Conservation (phyloP, 2,888 invertebrate genomes). For the Hypena proboscidalis region DNA sequence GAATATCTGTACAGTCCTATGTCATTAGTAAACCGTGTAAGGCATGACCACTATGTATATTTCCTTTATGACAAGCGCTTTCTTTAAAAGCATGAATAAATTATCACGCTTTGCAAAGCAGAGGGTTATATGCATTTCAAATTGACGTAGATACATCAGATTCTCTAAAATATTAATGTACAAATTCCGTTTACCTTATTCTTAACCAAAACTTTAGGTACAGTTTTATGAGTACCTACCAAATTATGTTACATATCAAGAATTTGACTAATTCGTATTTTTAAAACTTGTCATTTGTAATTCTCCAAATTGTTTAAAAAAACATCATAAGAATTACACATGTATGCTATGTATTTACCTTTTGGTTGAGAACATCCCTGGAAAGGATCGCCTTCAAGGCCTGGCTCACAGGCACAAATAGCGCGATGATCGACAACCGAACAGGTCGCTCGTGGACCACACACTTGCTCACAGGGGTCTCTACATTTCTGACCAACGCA, state of each 20-base stretch:
- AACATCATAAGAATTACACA: constrained; percentile 15
- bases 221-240: constrained; percentile 36
- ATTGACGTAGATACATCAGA: constrained; percentile 29
- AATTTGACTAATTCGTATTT: too few species aligned
- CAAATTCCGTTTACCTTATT: constrained; percentile 41
- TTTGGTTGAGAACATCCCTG: constrained; percentile 77
- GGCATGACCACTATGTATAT: constrained; percentile 67
- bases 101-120: constrained; percentile 81
- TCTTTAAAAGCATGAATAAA: constrained; percentile 69
- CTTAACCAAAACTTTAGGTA: constrained; percentile 23
- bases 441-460: constrained; percentile 85
- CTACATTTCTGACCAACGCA: constrained; percentile 87
- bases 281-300: too few species aligned
- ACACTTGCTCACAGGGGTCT: constrained; percentile 89
- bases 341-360: constrained; percentile 61
- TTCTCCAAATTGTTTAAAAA: constrained; percentile 22
- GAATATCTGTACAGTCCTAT: constrained; percentile 64
- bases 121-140: constrained; percentile 70
- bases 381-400: constrained; percentile 87
- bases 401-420: constrained; percentile 86
- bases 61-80: constrained; percentile 67
- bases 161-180: constrained; percentile 41
- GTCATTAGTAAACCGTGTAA: constrained; percentile 78
- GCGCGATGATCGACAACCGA: constrained; percentile 87
- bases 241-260: constrained; percentile 11